Base-by-base conservation (phyloP, 2,888 invertebrate genomes). In the Yponomeuta plumbellus region DNA sequence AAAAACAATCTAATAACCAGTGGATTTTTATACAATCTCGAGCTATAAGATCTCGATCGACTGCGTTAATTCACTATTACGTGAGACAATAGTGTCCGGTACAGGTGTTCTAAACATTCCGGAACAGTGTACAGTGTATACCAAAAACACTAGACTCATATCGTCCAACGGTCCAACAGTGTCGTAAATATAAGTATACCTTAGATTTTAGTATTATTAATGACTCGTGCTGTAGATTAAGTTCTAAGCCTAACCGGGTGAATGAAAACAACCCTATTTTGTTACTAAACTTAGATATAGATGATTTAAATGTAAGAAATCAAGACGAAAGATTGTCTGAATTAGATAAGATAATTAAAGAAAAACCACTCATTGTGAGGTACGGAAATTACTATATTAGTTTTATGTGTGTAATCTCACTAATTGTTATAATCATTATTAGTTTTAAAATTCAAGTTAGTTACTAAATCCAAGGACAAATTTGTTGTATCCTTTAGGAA, bases 171-270 rank as follows among this genome's bases (percentile, higher is more conserved):
- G 4, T 11, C 57, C 3, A 8, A 57, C 21, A 57, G n/a, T 57
- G 1, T 20, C 57, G 1, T 57, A 57, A 8, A 57, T 21, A 6
- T 57, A 57, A 10, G 17, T n/a, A 2, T 57, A 11, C n/a, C 17
- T 57, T 57, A 20, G 57, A 57, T 8, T 57, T 57, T 57, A 57
- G 57, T 57, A 57, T 57, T 20, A 13, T 57, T 4, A 57, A 57
- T 20, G 57, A 57, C 10, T 57, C 57, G 2, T 57, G 57, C n/a
- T 57, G 57, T 20, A 57, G n/a, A 8, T 20, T 57, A 57, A n/a
- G n/a, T 20, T 1, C 20, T 20, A 57, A 57, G 17, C 1, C 17
- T 11, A 57, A 2, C 34, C 34, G 2, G 4, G 2, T 4, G 5
- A 5, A 26, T 5, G 5, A 4, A 26, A 26, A 26, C 3, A 26